Base-by-base conservation (phyloP, 2,888 invertebrate genomes). In the Pterobdella sp. region DNA sequence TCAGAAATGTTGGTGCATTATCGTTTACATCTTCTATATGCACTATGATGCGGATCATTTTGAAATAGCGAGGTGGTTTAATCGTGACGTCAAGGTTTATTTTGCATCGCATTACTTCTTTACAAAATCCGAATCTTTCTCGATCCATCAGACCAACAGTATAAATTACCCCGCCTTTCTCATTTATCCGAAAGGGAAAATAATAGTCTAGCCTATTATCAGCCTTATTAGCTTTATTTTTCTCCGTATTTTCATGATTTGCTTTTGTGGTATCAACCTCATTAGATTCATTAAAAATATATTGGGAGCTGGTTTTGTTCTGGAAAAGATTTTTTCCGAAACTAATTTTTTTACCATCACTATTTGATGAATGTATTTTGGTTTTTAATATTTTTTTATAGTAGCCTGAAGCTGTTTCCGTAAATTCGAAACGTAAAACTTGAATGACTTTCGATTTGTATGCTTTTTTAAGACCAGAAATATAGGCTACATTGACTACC, bases 11-110 rank as follows among this genome's bases (percentile, higher is more conserved):
- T 4, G 78, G 78, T 29, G 56, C 65, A 71, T 78, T 77, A 68
- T 78, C 78, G 64, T 78, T 78, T 64, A 76, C 68, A 67, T 78
- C 78, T 4, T 42, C 35, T 26, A 78, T 73, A n/a, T 75, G 71
- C 36, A 78, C 75, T 22, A 65, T 74, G n/a, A 77, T 73, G 63
- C 77, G 74, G 68, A 78, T 74, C 35, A 77, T 74, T 52, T 74
- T 74, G 64, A 77, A 77, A 68, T 73, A 76, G 63, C 65, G 71
- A 1, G 71, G 63, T 10, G 76, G 76, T 36, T 69, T 74, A 14
- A 78, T 52, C 4, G 76, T 77, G 18, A 78, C 73, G 65, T 77
- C 76, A 0, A 78, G 72, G 18, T 73, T 49, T 36, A 77, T 64
- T 66, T 72, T 67, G 73, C 78, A 78, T 14, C 52, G 22, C 22